phyloP scores from a whole-genome alignment of 1,140 invertebrate genomes.

The Nasonia vitripennis region DNA sequence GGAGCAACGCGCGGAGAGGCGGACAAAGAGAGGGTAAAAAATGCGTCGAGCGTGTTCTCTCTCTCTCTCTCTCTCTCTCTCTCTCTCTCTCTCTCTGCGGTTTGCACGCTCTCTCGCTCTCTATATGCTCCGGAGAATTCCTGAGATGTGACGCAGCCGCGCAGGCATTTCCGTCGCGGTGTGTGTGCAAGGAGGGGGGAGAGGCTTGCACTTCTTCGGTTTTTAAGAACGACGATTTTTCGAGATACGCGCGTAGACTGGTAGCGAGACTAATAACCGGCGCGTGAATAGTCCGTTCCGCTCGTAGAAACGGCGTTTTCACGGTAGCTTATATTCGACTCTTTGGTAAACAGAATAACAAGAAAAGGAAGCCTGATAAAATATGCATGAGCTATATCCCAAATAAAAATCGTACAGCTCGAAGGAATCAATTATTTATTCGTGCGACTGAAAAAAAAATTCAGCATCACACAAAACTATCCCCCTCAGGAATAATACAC shows the following conservation, averaged over 20 bases:
- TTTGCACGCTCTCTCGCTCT: slow-evolving; percentile 40
- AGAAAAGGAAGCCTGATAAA: too few species aligned
- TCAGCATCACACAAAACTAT: not conserved
- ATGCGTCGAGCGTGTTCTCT: slow-evolving; percentile 46
- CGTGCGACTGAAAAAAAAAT: not conserved
- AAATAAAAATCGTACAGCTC: not conserved
- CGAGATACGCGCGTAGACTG: not conserved
- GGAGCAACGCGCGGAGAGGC: slow-evolving; percentile 49
- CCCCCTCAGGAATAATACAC: too few species aligned
- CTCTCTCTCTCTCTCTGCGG: slow-evolving; percentile 25
- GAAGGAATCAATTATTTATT: not conserved
- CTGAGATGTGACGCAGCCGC: slow-evolving; percentile 69
- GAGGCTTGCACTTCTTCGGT: slow-evolving; percentile 9
- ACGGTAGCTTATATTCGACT: not conserved
- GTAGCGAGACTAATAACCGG: slow-evolving; percentile 23
- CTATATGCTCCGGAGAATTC: slow-evolving; percentile 66
- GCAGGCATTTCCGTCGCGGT: slow-evolving; percentile 70
- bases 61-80: slow-evolving; percentile 26
- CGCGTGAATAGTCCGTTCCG: slow-evolving; percentile 21
- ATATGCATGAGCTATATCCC: too few species aligned
- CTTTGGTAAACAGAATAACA: too few species aligned
- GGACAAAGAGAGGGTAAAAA: slow-evolving; percentile 51
- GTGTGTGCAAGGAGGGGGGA: not conserved
- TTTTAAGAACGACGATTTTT: not conserved
- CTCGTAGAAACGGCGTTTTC: not conserved